Evolutionary conservation across 1,140 invertebrate species (phyloP).

Genomic region (Euura lappo): DNA sequence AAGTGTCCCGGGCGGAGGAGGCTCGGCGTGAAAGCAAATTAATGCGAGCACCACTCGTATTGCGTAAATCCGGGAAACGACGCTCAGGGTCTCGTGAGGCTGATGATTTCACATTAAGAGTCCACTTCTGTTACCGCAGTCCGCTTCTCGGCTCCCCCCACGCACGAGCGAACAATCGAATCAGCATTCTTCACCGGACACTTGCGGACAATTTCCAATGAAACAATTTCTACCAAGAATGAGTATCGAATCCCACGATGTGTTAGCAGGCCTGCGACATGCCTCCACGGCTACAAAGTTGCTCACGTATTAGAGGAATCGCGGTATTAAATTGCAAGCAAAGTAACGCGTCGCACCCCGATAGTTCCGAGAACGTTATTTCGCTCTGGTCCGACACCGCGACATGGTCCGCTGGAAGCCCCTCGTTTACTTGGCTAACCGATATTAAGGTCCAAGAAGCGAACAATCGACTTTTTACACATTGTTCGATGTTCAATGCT

Average conservation of each 20-base stretch:
- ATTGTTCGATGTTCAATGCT: background rate
- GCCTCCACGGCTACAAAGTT: background rate
- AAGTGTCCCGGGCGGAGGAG: slow-evolving; percentile 34
- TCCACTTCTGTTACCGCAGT: background rate
- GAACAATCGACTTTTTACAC: background rate
- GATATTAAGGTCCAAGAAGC: background rate
- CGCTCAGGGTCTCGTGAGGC: background rate
- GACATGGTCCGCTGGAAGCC: background rate
- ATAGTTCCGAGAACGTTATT: too few species aligned
- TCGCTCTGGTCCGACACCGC: too few species aligned
- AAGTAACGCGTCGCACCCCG: background rate
- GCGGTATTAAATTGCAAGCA: background rate
- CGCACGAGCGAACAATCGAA: slow-evolving; percentile 22
- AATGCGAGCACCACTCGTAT: background rate
- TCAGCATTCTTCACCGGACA: slow-evolving; percentile 40
- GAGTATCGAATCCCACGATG: background rate
- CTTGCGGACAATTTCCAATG: slow-evolving; percentile 42
- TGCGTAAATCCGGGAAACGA: background rate
- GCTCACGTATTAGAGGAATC: background rate
- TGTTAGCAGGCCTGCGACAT: background rate
- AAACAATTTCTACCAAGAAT: slow-evolving; percentile 53
- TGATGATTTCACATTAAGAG: background rate
- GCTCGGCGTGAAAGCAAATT: background rate
- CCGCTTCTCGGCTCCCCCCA: background rate
- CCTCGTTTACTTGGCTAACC: background rate